Conservation (phyloP, 2,888 invertebrate species). For the Augiades crinisus region DNA sequence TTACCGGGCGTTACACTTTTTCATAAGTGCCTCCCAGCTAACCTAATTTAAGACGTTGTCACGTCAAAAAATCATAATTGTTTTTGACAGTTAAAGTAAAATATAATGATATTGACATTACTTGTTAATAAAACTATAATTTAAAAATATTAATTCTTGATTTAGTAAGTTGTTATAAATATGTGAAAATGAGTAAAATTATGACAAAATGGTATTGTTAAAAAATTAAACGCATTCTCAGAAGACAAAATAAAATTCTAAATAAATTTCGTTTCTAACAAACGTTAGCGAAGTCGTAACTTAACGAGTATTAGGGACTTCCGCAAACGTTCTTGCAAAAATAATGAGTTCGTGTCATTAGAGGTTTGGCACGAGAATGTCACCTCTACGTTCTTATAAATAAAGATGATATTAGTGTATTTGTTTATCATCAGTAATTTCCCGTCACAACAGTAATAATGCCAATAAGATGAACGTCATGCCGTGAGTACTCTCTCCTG, state of each 20-base stretch:
- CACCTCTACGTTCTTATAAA: slow-evolving; percentile 1
- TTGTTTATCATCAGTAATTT: slow-evolving; percentile 27
- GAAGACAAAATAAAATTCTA: background rate
- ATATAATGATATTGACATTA: no score
- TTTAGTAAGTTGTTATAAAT: no score
- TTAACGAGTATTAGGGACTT: background rate
- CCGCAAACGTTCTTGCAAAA: slow-evolving; percentile 9
- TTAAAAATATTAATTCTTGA: no score
- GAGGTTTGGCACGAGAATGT: background rate
- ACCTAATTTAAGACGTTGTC: no score
- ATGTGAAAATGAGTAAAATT: no score
- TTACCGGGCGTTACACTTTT: no score
- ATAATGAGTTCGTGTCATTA: slow-evolving; percentile 12
- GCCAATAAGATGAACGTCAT: slow-evolving; percentile 45
- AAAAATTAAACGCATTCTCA: no score
- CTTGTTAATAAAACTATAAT: no score
- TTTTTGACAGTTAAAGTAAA: no score
- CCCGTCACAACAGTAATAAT: slow-evolving; percentile 36
- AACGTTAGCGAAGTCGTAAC: background rate
- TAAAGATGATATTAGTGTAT: slow-evolving; percentile 30
- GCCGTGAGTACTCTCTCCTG: slow-evolving; percentile 37
- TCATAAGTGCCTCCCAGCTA: no score
- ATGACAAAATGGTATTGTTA: no score
- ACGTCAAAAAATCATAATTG: no score
- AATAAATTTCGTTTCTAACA: background rate